Conservation (phyloP, 2,113 vertebrate species). For the Amia ocellicauda region DNA sequence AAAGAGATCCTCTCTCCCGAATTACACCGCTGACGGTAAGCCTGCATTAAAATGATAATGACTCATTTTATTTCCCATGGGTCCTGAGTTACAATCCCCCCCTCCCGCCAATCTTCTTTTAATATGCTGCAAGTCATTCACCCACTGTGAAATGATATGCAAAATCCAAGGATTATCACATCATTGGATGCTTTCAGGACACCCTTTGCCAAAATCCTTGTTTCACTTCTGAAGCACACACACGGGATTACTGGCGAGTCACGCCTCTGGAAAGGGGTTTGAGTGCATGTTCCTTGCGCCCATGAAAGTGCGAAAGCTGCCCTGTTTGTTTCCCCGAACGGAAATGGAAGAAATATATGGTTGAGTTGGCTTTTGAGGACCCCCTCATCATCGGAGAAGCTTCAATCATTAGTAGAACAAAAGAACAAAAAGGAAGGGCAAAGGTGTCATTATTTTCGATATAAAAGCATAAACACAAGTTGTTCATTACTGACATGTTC, state of each 20-base stretch:
- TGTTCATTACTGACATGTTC: no score
- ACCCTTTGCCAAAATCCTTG: constrained; percentile 3
- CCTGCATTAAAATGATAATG: constrained; percentile 42
- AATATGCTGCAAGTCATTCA: constrained; percentile 31
- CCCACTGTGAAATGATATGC: constrained; percentile 28
- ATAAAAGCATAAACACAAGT: no score
- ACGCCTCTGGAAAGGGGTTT: no score
- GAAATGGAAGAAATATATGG: no score
- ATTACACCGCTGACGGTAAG: constrained; percentile 30
- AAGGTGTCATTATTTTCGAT: no score
- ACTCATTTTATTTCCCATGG: constrained; percentile 31
- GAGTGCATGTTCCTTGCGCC: no score
- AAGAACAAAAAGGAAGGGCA: no score
- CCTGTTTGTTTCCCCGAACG: no score
- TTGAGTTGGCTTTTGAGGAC: no score
- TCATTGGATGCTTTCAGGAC: constrained; percentile 12
- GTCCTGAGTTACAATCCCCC: constrained; percentile 16
- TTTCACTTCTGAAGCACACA: constrained; percentile 3
- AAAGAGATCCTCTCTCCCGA: constrained; percentile 6
- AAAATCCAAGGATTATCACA: constrained; percentile 28
- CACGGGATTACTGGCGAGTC: neutral
- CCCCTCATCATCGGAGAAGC: no score
- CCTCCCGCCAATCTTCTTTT: constrained; percentile 18
- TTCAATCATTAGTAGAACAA: no score
- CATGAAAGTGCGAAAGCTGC: no score